Percentiles rank a stretch among this genome's conserved stretches.
phyloP scores from a whole-genome alignment of 1,140 invertebrate genomes.

The Bombus superbus region DNA sequence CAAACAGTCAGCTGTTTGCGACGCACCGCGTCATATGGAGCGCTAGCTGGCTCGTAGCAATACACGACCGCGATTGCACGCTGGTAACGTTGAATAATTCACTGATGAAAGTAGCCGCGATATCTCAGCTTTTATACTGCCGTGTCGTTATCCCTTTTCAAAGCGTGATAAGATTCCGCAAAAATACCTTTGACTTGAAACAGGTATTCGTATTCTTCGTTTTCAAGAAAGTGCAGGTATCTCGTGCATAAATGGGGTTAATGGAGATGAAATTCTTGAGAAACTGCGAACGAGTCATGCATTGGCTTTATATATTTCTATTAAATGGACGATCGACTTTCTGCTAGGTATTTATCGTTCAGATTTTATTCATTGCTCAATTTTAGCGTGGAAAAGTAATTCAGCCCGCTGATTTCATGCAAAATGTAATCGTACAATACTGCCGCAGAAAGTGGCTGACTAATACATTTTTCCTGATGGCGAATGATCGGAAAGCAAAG shows the following conservation, averaged over 20 bases:
- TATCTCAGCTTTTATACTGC: conserved; percentile 33
- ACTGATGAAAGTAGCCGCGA: conserved; percentile 30
- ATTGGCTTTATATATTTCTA: not conserved
- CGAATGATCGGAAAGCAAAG: too few species aligned
- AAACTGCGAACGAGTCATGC: too few species aligned
- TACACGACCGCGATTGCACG: not conserved
- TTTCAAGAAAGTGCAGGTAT: not conserved
- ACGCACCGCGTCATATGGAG: conserved; percentile 42
- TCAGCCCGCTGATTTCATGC: too few species aligned
- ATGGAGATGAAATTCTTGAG: not conserved
- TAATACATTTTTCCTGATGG: too few species aligned
- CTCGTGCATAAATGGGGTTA: too few species aligned
- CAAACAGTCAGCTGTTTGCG: conserved; percentile 52
- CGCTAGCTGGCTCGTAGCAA: conserved; percentile 20
- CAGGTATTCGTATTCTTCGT: not conserved
- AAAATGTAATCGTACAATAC: too few species aligned
- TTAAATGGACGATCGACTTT: not conserved
- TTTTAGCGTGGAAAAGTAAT: too few species aligned
- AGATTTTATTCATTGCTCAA: too few species aligned
- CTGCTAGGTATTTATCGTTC: not conserved
- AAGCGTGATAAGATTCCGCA: not conserved
- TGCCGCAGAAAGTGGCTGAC: too few species aligned
- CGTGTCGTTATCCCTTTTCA: conserved; percentile 15
- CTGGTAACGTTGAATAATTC: conserved; percentile 49
- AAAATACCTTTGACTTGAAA: not conserved